phyloP scores from a whole-genome alignment of 2,888 invertebrate genomes.

The Cheilosia impressa region DNA sequence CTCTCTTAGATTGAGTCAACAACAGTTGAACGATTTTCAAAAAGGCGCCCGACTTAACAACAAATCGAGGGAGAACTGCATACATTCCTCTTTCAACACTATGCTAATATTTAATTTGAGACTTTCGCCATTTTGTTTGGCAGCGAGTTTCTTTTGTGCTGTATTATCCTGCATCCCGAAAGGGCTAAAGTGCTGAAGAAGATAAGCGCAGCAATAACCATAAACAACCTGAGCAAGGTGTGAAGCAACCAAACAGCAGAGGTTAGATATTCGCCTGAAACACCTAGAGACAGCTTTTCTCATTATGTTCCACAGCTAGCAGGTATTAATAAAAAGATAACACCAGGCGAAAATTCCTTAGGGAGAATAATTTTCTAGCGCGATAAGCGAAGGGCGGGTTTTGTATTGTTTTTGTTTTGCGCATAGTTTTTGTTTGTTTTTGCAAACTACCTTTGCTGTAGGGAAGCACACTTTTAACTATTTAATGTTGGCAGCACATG shows the following conservation, averaged over 20 bases:
- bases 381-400: slow-evolving; percentile 32
- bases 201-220: slow-evolving; percentile 60
- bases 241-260: slow-evolving; percentile 52
- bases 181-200: slow-evolving; percentile 53
- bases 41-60: neutral
- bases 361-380: slow-evolving; percentile 48
- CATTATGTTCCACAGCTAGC: slow-evolving; percentile 44
- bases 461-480: slow-evolving; percentile 21
- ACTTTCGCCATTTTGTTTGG: slow-evolving; percentile 7
- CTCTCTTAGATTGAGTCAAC: no score
- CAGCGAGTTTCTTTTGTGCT: neutral
- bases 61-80: neutral
- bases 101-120: slow-evolving; percentile 4
- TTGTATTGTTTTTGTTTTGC: slow-evolving; percentile 3
- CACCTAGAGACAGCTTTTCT: slow-evolving; percentile 47
- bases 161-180: slow-evolving; percentile 36
- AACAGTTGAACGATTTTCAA: no score
- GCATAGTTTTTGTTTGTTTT: slow-evolving; percentile 31
- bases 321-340: slow-evolving; percentile 60
- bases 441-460: slow-evolving; percentile 21
- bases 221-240: slow-evolving; percentile 59
- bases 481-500: slow-evolving; percentile 15
- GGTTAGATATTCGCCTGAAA: slow-evolving; percentile 25
- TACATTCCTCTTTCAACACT: neutral
- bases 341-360: slow-evolving; percentile 42